phyloP scores from a whole-genome alignment of 2,888 invertebrate genomes.

The Rotaria sp. region DNA sequence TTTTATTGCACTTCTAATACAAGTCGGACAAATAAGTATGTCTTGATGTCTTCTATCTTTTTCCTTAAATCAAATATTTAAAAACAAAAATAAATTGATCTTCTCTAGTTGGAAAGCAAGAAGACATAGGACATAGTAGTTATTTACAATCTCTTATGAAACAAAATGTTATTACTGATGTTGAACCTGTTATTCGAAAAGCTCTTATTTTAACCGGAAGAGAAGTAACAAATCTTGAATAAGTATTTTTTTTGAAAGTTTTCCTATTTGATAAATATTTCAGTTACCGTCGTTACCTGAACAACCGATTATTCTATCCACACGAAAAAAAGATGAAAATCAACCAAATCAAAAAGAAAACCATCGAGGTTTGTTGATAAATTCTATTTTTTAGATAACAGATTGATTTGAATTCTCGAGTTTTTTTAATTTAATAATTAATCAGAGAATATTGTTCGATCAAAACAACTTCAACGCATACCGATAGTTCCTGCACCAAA shows the following conservation, averaged over 20 bases:
- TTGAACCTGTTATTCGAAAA: not conserved
- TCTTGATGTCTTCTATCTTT: no score
- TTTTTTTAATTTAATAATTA: not conserved
- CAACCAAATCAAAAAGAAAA: not conserved
- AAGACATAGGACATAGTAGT: not conserved
- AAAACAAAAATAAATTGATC: not conserved
- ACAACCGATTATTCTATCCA: not conserved
- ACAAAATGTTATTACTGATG: not conserved
- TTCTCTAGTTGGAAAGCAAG: not conserved
- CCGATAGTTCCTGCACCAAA: not conserved
- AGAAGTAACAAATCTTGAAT: not conserved
- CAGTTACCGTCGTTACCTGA: not conserved
- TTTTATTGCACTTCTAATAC: not conserved
- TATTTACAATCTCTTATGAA: constrained; percentile 10
- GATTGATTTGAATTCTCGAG: not conserved
- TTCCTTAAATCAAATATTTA: no score
- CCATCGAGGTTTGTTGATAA: not conserved
- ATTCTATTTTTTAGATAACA: no score
- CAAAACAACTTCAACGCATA: not conserved
- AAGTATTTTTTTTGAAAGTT: not conserved
- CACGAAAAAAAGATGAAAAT: not conserved
- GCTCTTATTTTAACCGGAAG: not conserved
- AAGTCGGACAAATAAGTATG: not conserved
- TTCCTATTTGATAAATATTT: not conserved
- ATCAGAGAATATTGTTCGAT: not conserved